Percentiles rank a stretch among this genome's conserved stretches.
Conservation (phyloP, 2,888 invertebrate genomes). For the Hartigia nigra region DNA sequence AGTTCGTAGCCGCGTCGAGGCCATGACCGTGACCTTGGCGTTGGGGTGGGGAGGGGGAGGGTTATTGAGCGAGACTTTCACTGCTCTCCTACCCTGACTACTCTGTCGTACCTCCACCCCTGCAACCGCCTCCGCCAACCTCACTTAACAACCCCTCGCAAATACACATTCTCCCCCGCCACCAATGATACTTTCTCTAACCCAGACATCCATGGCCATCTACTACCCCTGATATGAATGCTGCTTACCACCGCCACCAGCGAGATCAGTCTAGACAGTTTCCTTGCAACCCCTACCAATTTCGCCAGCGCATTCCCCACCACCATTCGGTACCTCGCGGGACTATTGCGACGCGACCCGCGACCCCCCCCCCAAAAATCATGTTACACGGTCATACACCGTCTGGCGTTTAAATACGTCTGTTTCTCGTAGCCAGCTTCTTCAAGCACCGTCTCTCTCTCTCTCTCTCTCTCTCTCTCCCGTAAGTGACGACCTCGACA, state of each 20-base stretch:
- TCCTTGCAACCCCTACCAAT: conserved; percentile 57
- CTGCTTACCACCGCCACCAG: conserved; percentile 23
- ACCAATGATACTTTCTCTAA: conserved; percentile 34
- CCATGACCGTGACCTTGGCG: conserved; percentile 63
- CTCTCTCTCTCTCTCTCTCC: neutral
- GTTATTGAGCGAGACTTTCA: conserved; percentile 64
- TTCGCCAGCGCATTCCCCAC: neutral
- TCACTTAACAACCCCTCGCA: conserved; percentile 42
- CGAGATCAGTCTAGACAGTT: conserved; percentile 53
- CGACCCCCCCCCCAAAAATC: conserved; percentile 12
- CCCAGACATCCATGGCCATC: conserved; percentile 32
- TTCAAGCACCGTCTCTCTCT: neutral
- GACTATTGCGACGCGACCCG: conserved; percentile 12
- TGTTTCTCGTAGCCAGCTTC: neutral
- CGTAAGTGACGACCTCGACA: neutral
- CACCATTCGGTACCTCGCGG: conserved; percentile 19
- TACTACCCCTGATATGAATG: conserved; percentile 22
- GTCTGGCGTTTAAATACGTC: conserved; percentile 25
- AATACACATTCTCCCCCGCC: conserved; percentile 22
- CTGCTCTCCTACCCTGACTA: conserved; percentile 35
- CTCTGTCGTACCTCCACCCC: conserved; percentile 20
- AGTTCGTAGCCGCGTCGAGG: conserved; percentile 33
- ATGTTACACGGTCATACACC: conserved; percentile 21
- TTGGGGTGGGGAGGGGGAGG: no score
- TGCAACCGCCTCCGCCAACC: conserved; percentile 47